Percentiles rank a stretch among this genome's conserved stretches.
These are phyloP conservation scores for Chironomus tepperi DNA, from an alignment of 1,140 invertebrate species.

Conservation along the genomic window DNA sequence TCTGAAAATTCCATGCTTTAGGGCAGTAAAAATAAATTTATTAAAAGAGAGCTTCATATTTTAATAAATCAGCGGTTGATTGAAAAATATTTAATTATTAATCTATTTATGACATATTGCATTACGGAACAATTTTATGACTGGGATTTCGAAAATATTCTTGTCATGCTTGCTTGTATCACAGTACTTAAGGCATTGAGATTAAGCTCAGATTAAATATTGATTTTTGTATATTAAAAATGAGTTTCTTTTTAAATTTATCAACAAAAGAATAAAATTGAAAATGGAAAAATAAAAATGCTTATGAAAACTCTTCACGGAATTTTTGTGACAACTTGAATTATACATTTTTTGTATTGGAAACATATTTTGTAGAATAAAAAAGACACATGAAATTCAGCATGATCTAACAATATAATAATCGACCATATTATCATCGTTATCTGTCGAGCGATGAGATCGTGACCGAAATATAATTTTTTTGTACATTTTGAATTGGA, in stretches of 20 bases:
- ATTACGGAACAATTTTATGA: too few species aligned
- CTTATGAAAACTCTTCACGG: too few species aligned
- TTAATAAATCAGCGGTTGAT: constrained; percentile 13
- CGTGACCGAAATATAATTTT: constrained; percentile 20
- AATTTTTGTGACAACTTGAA: too few species aligned
- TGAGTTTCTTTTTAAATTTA: neutral
- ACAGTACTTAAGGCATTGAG: too few species aligned
- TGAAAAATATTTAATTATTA: constrained; percentile 10
- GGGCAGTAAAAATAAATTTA: too few species aligned
- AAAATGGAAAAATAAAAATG: too few species aligned
- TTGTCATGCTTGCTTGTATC: too few species aligned
- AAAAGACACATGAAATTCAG: too few species aligned
- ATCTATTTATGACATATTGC: neutral
- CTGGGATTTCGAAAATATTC: too few species aligned
- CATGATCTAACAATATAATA: neutral
- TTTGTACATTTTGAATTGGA: neutral
- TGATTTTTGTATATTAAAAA: neutral
- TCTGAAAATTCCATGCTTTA: too few species aligned
- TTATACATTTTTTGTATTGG: too few species aligned
- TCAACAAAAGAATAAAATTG: neutral
- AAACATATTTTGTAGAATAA: too few species aligned
- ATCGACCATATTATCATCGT: constrained; percentile 18
- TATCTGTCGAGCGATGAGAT: neutral
- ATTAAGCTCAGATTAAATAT: neutral
- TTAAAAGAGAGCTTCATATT: neutral